Base-by-base conservation (phyloP, 2,113 vertebrate species). In the Centropus unirufus region DNA sequence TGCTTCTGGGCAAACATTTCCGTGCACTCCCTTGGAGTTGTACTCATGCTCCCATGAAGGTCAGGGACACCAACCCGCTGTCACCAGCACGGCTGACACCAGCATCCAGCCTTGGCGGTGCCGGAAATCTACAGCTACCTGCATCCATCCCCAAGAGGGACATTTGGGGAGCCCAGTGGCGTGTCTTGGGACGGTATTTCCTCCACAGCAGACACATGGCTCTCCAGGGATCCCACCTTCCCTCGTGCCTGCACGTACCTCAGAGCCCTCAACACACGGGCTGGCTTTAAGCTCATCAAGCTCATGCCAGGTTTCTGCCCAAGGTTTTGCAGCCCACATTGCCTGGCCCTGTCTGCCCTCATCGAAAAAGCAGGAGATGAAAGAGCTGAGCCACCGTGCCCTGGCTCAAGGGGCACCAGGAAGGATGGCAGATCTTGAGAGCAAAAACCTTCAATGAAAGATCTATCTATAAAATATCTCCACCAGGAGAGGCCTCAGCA, bases 111-210 rank as follows among this genome's bases (percentile, higher is more conserved):
- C 0, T 0, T 1, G 51, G 54, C 84, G 30, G 2, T 15, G 66
- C 58, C 4, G 11, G 29, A 4, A n/a, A 13, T 57, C 57, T 40
- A 3, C 34, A 22, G 4, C 51, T 17, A 1, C 30, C 32, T 17
- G 11, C 11, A 17, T 7, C 63, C 46, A 36, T 36, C 3, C 29
- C 11, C 0, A 1, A 17, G 23, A 14, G 58, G 12, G 14, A 8
- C 1, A 1, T 55, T n/a, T 23, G 84, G 46, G 22, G 77, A 59
- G 5, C 11, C 16, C 18, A 24, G 11, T 14, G 20, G 9, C 18
- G 20, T 8, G 2, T 5, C 26, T 69, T 61, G 27, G 1, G 0
- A 12, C 3, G 0, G 13, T 22, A 4, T 47, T 29, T 27, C 5
- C 6, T 14, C 62, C 19, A 4, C 40, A 26, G 36, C 83, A 54